Conservation (phyloP, 2,888 invertebrate genomes). For the Capitulum mitella region DNA sequence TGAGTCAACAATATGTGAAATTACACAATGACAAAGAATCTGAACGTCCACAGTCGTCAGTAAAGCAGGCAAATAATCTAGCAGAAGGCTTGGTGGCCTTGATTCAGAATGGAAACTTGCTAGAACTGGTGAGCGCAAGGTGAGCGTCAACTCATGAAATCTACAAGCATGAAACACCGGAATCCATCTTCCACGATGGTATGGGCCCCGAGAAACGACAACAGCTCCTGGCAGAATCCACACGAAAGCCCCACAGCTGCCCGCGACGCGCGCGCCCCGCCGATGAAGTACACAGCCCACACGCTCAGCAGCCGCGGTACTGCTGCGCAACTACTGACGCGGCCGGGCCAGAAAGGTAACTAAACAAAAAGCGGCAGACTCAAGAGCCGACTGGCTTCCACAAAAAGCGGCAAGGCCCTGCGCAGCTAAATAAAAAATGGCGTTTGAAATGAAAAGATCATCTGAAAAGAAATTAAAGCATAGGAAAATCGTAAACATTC, state of each 20-base stretch:
- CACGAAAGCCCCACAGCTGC: not conserved
- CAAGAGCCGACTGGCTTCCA: no score
- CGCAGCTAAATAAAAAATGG: no score
- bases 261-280: not conserved
- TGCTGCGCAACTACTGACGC: not conserved
- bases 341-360: not conserved
- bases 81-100: no score
- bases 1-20: not conserved
- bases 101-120: not conserved
- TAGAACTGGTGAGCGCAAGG: not conserved
- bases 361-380: no score
- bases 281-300: not conserved
- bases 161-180: no score
- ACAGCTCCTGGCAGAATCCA: not conserved
- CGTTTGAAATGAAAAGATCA: no score
- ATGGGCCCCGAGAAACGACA: not conserved
- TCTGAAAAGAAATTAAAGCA: no score
- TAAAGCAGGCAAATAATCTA: not conserved
- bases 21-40: not conserved
- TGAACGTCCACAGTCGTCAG: not conserved
- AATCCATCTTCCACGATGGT: no score
- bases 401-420: no score
- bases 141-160: no score
- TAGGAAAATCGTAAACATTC: no score
- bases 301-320: not conserved